A percentile compares a stretch with the other conserved stretches of the same genome.
These are phyloP conservation scores for Notamacropus eugenii DNA, from an alignment of 2,797 vertebrate genomes.

Conservation along the genomic window DNA sequence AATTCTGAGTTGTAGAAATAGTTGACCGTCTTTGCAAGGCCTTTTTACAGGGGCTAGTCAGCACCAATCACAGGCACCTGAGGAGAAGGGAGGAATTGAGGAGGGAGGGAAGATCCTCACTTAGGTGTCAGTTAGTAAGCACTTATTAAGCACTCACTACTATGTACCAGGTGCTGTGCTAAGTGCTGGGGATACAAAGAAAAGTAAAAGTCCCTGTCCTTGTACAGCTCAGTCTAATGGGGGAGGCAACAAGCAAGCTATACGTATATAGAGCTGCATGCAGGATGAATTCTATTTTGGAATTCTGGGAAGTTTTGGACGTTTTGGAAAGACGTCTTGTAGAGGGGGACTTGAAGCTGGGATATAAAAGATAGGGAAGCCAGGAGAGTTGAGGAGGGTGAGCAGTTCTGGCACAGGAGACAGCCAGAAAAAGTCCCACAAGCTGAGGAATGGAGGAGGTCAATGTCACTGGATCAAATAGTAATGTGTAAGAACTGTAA, in stretches of 20 bases:
- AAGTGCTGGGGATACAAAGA: neutral
- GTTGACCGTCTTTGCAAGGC: slow-evolving; percentile 65
- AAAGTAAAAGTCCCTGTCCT: neutral
- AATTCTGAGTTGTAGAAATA: slow-evolving; percentile 68
- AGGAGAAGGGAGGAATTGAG: neutral
- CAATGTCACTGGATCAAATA: neutral
- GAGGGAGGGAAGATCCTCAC: neutral
- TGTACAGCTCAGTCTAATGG: neutral
- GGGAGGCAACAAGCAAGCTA: neutral
- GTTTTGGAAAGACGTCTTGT: neutral
- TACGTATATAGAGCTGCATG: no score
- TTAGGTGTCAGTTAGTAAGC: neutral
- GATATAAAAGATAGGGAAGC: neutral
- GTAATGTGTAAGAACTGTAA: neutral
- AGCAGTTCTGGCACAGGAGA: neutral
- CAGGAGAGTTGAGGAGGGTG: neutral
- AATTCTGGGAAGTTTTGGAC: no score
- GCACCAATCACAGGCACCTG: slow-evolving; percentile 32
- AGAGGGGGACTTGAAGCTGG: neutral
- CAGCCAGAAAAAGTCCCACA: neutral
- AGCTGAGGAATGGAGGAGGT: neutral
- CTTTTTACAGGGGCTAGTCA: slow-evolving; percentile 64
- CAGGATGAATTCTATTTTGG: neutral
- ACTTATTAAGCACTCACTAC: neutral
- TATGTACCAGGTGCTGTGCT: neutral